Evolutionary conservation across 2,113 vertebrate species (phyloP).

Genomic region (Mionectes macconnelli): DNA sequence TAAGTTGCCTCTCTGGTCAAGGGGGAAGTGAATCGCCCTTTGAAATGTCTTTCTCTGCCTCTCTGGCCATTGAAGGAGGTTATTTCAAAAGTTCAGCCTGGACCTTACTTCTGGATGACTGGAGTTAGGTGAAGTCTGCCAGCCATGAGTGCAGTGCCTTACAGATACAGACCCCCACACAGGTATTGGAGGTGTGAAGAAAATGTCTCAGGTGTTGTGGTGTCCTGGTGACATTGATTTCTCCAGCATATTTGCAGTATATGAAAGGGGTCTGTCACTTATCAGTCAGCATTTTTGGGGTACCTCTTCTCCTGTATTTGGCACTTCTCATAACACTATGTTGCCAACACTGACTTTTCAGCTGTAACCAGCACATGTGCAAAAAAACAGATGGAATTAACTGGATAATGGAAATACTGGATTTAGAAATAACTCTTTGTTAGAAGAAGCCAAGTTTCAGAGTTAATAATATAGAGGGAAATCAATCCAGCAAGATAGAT

Average conservation of each 20-base stretch:
- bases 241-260: neutral
- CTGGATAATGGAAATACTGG: neutral
- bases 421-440: conserved; percentile 1
- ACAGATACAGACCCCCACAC: neutral
- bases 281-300: neutral
- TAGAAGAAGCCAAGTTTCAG: neutral
- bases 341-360: neutral
- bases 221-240: neutral
- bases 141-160: neutral
- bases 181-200: neutral
- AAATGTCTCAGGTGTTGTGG: neutral
- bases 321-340: neutral
- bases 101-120: neutral
- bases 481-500: neutral
- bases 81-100: neutral
- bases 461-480: neutral
- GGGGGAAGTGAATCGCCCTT: neutral
- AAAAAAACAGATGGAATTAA: neutral
- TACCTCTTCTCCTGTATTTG: neutral
- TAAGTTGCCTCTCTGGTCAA: neutral
- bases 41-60: neutral
- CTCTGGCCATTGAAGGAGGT: neutral
- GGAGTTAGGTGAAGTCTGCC: neutral
- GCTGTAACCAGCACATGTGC: neutral
- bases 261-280: neutral